Base-by-base conservation (phyloP, 2,797 vertebrate genomes). In the Danio choprae region DNA sequence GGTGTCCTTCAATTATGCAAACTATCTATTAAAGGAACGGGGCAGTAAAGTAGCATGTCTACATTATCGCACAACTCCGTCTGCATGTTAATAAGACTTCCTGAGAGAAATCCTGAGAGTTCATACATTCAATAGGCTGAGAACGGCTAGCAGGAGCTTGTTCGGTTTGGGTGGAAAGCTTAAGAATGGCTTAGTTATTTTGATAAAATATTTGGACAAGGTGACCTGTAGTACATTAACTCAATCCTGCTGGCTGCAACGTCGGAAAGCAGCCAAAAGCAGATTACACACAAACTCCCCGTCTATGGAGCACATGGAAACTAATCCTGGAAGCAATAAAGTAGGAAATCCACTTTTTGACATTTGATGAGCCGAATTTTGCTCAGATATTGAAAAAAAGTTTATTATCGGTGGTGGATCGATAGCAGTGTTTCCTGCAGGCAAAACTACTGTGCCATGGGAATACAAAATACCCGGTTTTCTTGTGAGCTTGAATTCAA, bases 1-100 rank as follows among this genome's bases (percentile, higher is more conserved):
- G 56, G 38, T 75, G 71, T 77, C 69, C 71, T 77, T 82, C 81
- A 80, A 82, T 82, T 78, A 84, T 78, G 71, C 62, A 60, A 55
- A 80, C 44, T 9, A 53, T 77, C 50, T 75, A 73, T 74, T 50
- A 82, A 74, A 74, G 56, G n/a, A 60, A n/a, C 1, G 1, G 69
- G 40, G 69, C 77, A 72, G 50, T 29, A 50, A 77, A 80, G 48
- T 73, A 60, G 44, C 58, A 51, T 13, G 70, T 65, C 44, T 74
- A 69, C 20, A 74, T 67, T 82, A 38, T 71, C 78, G 18, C 20
- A 43, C n/a, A 62, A 71, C 64, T 77, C 63, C 10, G 62, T 46
- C 73, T 80, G 58, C 53, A 67, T 60, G 38, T 10, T 79, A 72
- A 63, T 44, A 20, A 73, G 18, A 53, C 20, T 48, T 12, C 11